Base-by-base conservation (phyloP, 2,113 vertebrate species). In the Scalopus aquaticus region DNA sequence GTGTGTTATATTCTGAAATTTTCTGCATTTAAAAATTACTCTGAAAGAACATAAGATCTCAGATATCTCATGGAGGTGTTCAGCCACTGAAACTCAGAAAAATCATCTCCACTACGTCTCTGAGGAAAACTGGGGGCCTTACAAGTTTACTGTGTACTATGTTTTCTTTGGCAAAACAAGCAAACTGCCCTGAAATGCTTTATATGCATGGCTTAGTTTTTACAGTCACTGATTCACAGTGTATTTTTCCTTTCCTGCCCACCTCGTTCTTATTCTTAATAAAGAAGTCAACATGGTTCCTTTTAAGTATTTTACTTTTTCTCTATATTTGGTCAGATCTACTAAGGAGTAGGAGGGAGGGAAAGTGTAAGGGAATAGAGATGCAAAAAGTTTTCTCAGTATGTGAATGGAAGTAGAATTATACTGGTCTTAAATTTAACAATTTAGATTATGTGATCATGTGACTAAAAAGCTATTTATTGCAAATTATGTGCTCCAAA, bases 101-200 rank as follows among this genome's bases (percentile, higher is more conserved):
- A 88, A 67, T 78, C 11, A 51, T 65, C 35, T 88, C 30, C 8
- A 74, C 9, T 46, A 32, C 28, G 80, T 82, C 37, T 83, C 58
- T 26, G n/a, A 56, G 44, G 44, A 24, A 5, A n/a, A 15, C 30
- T 69, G 17, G 30, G 15, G 17, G 80, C 32, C 67, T 91, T 35
- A 37, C 30, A 70, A 69, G 72, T 84, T 88, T 64, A 24, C 44
- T 51, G 37, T 72, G 54, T 72, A 84, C 70, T 90, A 64, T 93
- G 54, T 96, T 95, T 88, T 83, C 79, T 88, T 93, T 97, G 94
- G 94, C 91, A 87, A 86, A 88, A 89, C 37, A 87, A 90, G 70
- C 39, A 30, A 87, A 87, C 51, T 54, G 39, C 35, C 64, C 58
- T 16, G 60, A 65, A 46, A 42, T 0, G 39, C 46, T 56, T 90